Evolutionary conservation across 1,140 invertebrate species (phyloP), one percentile per base, ranked within the genome.

Genomic region (Campoletis sonorensis): DNA sequence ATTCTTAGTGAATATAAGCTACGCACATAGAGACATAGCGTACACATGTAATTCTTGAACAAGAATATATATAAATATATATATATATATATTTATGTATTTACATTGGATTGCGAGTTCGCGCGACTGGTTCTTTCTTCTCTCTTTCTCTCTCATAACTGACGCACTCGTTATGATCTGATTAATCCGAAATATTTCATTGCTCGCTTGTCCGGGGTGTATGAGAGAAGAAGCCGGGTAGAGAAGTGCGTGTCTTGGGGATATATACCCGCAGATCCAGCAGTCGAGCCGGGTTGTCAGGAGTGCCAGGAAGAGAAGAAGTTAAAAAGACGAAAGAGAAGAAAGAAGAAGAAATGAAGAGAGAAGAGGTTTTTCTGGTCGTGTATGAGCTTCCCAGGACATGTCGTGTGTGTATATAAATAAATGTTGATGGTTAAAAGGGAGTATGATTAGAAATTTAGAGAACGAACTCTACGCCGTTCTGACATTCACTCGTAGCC

Each of bases 181-280:
- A 86, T 88, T 87, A 84, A 85, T 87, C 87, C 87, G 85, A 84
- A 88, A 88, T 86, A 87, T 85, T 86, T 86, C 84, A 85, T 85
- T 81, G 76, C 76, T 23, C 27, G 72, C 78, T 81, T 40, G 37
- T 73, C 61, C 16, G 51, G 51, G 51, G 54, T 72, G 27, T 78
- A 21, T 33, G 61, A 21, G 61, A 64, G 61, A 64, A 26, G 23
- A 23, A 64, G 61, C 23, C 61, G 30, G 30, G 27, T 15, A 33
- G 72, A 54, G 70, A 79, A 72, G 61, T 82, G 83, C 81, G 81
- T 84, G 80, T 82, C 64, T 80, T 68, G 21, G 4, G 67, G 5
- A 27, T 33, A 70, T 70, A 70, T 33, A 70, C 61, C 23, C 30
- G 58, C 30, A 58, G 76, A 78, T 78, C 30, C 58, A 67, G 76